Evolutionary conservation across 1,140 invertebrate species (phyloP).

Genomic region (Drosophila kanapiae): DNA sequence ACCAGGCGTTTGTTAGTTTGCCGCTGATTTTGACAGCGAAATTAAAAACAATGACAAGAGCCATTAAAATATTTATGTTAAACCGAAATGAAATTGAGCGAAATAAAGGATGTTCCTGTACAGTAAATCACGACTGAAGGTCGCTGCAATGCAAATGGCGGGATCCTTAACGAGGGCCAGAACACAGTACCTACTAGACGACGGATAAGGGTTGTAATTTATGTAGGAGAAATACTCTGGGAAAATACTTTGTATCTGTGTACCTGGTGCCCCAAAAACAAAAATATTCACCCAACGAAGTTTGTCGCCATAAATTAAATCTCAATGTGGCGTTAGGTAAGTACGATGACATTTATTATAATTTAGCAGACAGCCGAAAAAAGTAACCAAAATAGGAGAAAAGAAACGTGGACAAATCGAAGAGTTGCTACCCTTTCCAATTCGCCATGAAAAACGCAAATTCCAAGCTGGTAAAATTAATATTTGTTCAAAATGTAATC

Average conservation of each 20-base stretch:
- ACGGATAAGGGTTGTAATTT: slow-evolving; percentile 33
- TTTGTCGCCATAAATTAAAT: slow-evolving; percentile 79
- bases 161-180: slow-evolving; percentile 1
- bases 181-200: neutral
- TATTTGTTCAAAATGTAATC: neutral
- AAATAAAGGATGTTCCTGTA: neutral
- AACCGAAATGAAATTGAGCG: slow-evolving; percentile 26
- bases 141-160: slow-evolving; percentile 37
- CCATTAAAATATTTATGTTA: slow-evolving; percentile 53
- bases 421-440: slow-evolving; percentile 3
- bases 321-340: slow-evolving; percentile 64
- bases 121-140: slow-evolving; percentile 25
- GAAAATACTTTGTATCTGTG: slow-evolving; percentile 11
- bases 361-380: slow-evolving; percentile 53
- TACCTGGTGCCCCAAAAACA: neutral
- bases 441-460: neutral
- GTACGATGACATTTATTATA: slow-evolving; percentile 80
- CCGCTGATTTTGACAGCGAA: slow-evolving; percentile 69
- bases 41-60: slow-evolving; percentile 54
- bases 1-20: slow-evolving; percentile 43
- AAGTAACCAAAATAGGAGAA: slow-evolving; percentile 12
- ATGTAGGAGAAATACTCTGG: slow-evolving; percentile 22
- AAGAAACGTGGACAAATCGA: slow-evolving; percentile 10
- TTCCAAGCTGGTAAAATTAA: too few relatives aligned
- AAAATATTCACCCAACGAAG: slow-evolving; percentile 48